Base-by-base conservation (phyloP, 2,797 vertebrate genomes). In the Nannoperca australis region DNA sequence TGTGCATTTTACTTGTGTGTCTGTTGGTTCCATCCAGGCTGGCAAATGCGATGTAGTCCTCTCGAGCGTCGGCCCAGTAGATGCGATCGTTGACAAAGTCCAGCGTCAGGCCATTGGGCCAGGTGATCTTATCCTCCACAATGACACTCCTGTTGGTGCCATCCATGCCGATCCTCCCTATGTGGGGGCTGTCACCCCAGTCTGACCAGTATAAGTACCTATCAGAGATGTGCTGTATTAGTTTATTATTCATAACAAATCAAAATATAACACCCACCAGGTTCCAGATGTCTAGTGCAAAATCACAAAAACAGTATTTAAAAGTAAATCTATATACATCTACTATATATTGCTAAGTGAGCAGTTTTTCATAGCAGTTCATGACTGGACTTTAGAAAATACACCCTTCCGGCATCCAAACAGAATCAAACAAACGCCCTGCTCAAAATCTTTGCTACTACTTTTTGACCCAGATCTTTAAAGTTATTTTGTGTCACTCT, bases 171-270 rank as follows among this genome's bases (percentile, higher is more conserved):
- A 99, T 97, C 82, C 98, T 96, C 20, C 98, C 98, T 0, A 99
- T 99, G 83, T 99, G 96, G 0, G 98, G 98, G 83, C 91, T 96
- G 88, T 99, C 98, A 0, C 98, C 98, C 98, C 98, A 99, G 92
- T 99, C 98, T 0, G 98, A 98, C 98, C 98, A 99, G 94, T 99
- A 99, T 7, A 99, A 89, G 91, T 98, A 99, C 75, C 98, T 99
- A 91, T 40, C 60, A 54, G 60, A 63, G 56, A 71, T 2, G 15
- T 18, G 12, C 20, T 17, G 22, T 1, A 7, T 81, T 68, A 69
- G 36, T 32, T 71, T 17, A 15, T 1, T 51, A 8, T 14, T 73
- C 45, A 54, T 5, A 15, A 49, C 5, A 61, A 51, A 47, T 24
- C 12, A 38, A 2, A 63, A 47, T 40, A 24, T 8, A 34, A 24